Percentiles rank a stretch among this genome's conserved stretches.
Conservation (phyloP, 2,888 invertebrate genomes). For the Apotomis betuletana region DNA sequence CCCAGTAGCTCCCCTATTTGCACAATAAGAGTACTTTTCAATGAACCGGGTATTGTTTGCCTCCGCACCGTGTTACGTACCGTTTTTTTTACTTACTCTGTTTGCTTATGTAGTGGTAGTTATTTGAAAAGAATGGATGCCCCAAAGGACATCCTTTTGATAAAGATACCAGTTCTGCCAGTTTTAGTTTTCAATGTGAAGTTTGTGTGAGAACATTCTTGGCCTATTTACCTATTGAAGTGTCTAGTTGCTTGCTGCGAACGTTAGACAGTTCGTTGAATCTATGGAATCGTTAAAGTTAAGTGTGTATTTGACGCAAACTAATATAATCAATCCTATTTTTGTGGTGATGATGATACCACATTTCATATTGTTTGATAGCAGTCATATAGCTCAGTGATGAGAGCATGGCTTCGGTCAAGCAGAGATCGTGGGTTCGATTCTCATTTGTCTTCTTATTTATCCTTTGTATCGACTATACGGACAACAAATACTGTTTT, state of each 20-base stretch:
- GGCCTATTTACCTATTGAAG: constrained; percentile 38
- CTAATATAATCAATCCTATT: no score
- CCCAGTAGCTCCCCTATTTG: constrained; percentile 68
- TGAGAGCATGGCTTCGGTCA: no score
- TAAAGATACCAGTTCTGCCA: constrained; percentile 29
- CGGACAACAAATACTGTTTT: no score
- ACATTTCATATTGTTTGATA: no score
- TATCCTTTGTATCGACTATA: no score
- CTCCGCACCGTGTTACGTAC: constrained; percentile 37
- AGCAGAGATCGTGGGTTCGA: no score
- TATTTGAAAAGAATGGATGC: constrained; percentile 37
- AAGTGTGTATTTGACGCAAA: background rate
- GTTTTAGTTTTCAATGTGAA: constrained; percentile 29
- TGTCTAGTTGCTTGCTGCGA: constrained; percentile 24
- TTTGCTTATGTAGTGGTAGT: constrained; percentile 47
- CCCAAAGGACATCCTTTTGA: constrained; percentile 25
- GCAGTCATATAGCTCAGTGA: no score
- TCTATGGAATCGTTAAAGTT: constrained; percentile 21
- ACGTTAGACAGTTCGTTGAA: constrained; percentile 50
- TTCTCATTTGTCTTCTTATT: no score
- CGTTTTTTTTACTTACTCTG: constrained; percentile 44
- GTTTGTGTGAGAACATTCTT: constrained; percentile 37
- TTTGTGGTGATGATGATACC: no score
- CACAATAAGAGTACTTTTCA: constrained; percentile 76
- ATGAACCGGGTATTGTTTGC: constrained; percentile 72